Base-by-base conservation (phyloP, 2,113 vertebrate species). In the Pluvialis apricaria region DNA sequence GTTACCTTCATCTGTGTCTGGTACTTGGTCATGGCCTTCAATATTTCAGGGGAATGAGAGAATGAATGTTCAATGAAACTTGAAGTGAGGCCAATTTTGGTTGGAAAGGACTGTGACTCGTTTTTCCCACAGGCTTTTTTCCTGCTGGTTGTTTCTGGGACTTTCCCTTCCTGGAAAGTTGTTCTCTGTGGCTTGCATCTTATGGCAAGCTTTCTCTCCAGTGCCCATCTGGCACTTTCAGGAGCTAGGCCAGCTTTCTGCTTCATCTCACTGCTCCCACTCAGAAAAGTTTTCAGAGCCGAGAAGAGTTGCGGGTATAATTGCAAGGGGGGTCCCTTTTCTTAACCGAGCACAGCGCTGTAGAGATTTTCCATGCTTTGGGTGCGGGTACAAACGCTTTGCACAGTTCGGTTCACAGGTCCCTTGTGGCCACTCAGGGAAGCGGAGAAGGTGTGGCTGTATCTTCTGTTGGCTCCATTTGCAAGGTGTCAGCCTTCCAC, bases 221-320 rank as follows among this genome's bases (percentile, higher is more conserved):
- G 58, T 64, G 45, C 79, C 91, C 91, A 96, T 86, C 91, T 96
- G 92, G 77, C 57, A 45, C 65, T 94, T 87, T 91, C 47, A 61
- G 83, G 73, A 86, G 36, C 76, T 55, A 54, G 95, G 80, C 62
- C 83, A 96, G 52, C 51, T 82, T 86, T 84, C 70, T 92, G 42
- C 51, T 71, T 84, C 1, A 0, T 66, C 69, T 79, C 69, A 31
- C 42, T 75, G 55, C 65, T 96, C 91, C 60, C 55, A 75, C 93
- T 87, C 81, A 76, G 52, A 47, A 55, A 66, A 91, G 55, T 77
- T 92, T 86, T 80, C 68, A 79, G 61, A 94, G 66, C 31, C 45
- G 44, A 52, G 62, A 3, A 16, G 57, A 81, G 21, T 13, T 78
- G 72, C n/a, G 40, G n/a, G 20, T 60, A 44, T 21, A 66, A 34